These are phyloP conservation scores for Fragum fragum DNA, from an alignment of 2,888 invertebrate genomes.

Conservation along the genomic window DNA sequence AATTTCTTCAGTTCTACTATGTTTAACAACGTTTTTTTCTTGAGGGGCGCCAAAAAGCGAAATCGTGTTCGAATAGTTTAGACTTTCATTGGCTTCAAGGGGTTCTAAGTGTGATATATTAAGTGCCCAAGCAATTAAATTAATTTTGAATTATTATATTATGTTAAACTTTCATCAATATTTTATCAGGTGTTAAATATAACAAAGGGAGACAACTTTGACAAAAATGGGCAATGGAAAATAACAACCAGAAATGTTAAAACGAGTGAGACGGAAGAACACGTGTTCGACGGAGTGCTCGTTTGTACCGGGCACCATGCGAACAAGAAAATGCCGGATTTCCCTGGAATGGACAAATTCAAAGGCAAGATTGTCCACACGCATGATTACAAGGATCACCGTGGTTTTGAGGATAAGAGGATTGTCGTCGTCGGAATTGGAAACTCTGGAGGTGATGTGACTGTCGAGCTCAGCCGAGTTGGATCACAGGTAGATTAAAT, in stretches of 20 bases:
- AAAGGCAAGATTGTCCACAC: constrained; percentile 80
- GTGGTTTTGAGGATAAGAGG: constrained; percentile 81
- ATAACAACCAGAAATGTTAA: constrained; percentile 72
- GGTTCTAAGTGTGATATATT: no score
- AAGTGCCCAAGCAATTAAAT: no score
- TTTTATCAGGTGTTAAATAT: constrained; percentile 29
- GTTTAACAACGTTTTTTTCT: no score
- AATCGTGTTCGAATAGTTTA: not conserved
- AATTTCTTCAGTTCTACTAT: no score
- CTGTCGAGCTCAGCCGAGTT: constrained; percentile 86
- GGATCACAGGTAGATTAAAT: constrained; percentile 84
- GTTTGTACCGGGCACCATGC: constrained; percentile 84
- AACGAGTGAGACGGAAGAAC: constrained; percentile 63
- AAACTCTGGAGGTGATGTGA: constrained; percentile 87
- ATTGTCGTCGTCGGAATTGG: constrained; percentile 88
- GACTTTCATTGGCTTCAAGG: not conserved
- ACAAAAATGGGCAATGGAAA: constrained; percentile 81
- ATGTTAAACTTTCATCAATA: no score
- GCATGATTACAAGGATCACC: constrained; percentile 79
- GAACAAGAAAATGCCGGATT: constrained; percentile 71
- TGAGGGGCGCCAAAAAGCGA: no score
- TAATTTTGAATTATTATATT: no score
- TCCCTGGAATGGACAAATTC: constrained; percentile 77
- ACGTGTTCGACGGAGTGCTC: constrained; percentile 79
- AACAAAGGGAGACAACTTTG: constrained; percentile 28